A percentile compares a stretch with the other conserved stretches of the same genome.
Conservation (phyloP, 2,888 invertebrate species). For the Tanypteryx hageni region DNA sequence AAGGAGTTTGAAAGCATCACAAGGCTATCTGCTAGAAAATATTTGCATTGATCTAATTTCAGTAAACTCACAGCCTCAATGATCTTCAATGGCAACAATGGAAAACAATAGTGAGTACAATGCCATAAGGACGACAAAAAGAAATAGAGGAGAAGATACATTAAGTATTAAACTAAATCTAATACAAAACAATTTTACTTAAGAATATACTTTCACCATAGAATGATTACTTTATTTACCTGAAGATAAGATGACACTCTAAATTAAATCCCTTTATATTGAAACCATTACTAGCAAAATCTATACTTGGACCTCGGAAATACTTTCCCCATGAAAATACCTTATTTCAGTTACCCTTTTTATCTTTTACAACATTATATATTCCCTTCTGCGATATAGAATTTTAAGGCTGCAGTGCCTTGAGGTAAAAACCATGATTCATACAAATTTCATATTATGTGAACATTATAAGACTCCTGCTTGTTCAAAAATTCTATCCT, state of each 20-base stretch:
- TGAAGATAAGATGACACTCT: background rate
- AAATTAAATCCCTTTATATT: too few species aligned
- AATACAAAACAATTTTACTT: background rate
- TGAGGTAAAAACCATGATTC: too few species aligned
- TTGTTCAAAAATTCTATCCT: too few species aligned
- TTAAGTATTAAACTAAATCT: background rate
- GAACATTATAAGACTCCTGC: too few species aligned
- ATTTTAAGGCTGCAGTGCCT: too few species aligned
- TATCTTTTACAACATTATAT: too few species aligned
- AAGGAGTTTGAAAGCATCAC: constrained; percentile 21
- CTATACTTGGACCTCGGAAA: background rate
- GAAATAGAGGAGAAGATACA: background rate
- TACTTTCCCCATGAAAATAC: background rate
- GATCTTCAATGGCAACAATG: constrained; percentile 32
- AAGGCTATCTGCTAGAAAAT: constrained; percentile 11
- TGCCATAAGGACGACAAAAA: constrained; percentile 3
- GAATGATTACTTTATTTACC: constrained; percentile 10
- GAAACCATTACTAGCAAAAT: background rate
- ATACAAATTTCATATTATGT: too few species aligned
- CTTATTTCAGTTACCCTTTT: background rate
- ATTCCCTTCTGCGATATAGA: too few species aligned
- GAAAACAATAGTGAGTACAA: constrained; percentile 24
- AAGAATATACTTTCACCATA: background rate
- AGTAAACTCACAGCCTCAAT: constrained; percentile 52
- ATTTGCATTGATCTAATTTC: constrained; percentile 18